These are phyloP conservation scores for Cryptoblepharus egeriae DNA, from an alignment of 2,797 vertebrate species.

Conservation along the genomic window DNA sequence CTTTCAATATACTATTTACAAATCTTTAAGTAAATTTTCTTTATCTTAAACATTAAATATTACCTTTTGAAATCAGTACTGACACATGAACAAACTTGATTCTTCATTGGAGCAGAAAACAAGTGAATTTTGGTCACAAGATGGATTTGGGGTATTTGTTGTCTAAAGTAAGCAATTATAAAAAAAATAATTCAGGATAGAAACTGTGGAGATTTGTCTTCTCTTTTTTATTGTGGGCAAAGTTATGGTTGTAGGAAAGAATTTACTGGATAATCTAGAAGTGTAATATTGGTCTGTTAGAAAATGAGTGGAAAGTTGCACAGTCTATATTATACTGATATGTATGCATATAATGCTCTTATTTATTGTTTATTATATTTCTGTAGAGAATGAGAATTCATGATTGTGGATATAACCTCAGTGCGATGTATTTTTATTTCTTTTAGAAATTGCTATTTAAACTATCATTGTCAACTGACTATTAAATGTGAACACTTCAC, in stretches of 20 bases:
- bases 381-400: conserved; percentile 81
- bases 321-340: conserved; percentile 81
- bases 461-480: conserved; percentile 73
- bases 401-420: conserved; percentile 83
- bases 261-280: conserved; percentile 55
- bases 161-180: conserved; percentile 22
- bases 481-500: conserved; percentile 77
- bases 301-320: conserved; percentile 65
- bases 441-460: conserved; percentile 71
- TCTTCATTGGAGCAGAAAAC: not conserved
- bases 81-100: not conserved
- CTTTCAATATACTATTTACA: no score
- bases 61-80: not conserved
- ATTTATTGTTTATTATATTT: conserved; percentile 87
- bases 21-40: no score
- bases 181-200: conserved; percentile 45
- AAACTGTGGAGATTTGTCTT: conserved; percentile 39
- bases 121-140: not conserved
- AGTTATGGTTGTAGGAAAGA: conserved; percentile 50
- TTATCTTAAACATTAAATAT: no score
- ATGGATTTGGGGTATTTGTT: conserved; percentile 23
- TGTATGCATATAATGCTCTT: conserved; percentile 90
- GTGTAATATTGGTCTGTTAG: conserved; percentile 44
- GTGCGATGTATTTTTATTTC: conserved; percentile 81
- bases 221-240: conserved; percentile 34